A percentile compares a stretch with the other conserved stretches of the same genome.
Conservation (phyloP, 2,888 invertebrate genomes). For the Salpingus planirostris region DNA sequence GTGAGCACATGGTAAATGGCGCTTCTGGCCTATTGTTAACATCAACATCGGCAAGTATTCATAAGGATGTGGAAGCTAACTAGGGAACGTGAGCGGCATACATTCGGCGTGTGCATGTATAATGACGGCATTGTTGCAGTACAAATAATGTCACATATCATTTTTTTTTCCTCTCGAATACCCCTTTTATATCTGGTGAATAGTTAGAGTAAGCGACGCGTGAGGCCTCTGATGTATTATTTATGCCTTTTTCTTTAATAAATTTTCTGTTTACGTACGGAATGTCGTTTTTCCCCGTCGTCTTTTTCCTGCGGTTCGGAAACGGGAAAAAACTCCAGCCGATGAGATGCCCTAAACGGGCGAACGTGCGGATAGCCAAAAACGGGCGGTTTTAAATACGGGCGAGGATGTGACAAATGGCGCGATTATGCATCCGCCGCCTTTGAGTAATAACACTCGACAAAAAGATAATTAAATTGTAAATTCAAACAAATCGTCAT, state of each 20-base stretch:
- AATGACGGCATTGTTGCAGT: conserved; percentile 36
- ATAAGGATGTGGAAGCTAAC: conserved; percentile 37
- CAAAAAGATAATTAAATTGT: conserved; percentile 13
- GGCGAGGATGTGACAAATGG: conserved; percentile 9
- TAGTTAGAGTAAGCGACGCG: conserved; percentile 23
- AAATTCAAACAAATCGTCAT: conserved; percentile 14
- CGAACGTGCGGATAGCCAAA: too few relatives aligned
- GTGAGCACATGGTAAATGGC: conserved; percentile 32
- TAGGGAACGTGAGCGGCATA: conserved; percentile 36
- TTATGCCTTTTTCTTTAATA: conserved; percentile 26
- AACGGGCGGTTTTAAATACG: neutral
- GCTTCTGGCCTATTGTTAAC: conserved; percentile 36
- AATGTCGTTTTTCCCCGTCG: conserved; percentile 21
- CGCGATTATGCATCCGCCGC: conserved; percentile 9
- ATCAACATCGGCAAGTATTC: conserved; percentile 31
- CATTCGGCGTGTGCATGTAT: conserved; percentile 33
- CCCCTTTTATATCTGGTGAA: too few relatives aligned
- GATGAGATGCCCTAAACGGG: too few relatives aligned
- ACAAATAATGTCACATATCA: conserved; percentile 38
- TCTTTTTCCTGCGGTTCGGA: too few relatives aligned
- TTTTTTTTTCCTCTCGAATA: conserved; percentile 24
- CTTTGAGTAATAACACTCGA: conserved; percentile 7
- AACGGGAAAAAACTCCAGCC: too few relatives aligned
- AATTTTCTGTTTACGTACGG: conserved; percentile 19
- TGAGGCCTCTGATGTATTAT: conserved; percentile 28